A percentile compares a stretch with the other conserved stretches of the same genome.
These are phyloP conservation scores for Triops cancriformis DNA, from an alignment of 1,140 invertebrate genomes.

Conservation along the genomic window DNA sequence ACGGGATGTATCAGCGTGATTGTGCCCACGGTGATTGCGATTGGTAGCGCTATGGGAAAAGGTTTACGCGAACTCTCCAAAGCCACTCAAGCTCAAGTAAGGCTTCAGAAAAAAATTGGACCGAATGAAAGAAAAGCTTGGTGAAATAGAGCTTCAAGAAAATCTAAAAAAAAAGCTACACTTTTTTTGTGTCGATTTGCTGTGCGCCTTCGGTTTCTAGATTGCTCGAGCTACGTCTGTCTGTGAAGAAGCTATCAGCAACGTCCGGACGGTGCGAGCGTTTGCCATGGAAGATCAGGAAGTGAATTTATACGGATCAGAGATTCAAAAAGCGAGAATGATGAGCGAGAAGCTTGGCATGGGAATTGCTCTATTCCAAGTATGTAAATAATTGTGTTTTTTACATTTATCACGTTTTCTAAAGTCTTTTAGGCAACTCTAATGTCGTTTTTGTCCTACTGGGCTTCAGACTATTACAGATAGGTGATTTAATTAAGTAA, in stretches of 20 bases:
- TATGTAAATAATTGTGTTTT: slow-evolving; percentile 31
- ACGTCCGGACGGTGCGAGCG: slow-evolving; percentile 80
- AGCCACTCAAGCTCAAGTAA: slow-evolving; percentile 66
- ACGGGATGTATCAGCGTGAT: slow-evolving; percentile 68
- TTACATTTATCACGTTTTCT: slow-evolving; percentile 8
- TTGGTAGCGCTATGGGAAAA: slow-evolving; percentile 65
- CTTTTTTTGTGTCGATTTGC: not conserved
- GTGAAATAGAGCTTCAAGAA: not conserved
- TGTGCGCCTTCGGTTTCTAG: slow-evolving; percentile 41
- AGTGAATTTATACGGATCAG: slow-evolving; percentile 59
- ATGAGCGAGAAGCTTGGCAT: slow-evolving; percentile 72
- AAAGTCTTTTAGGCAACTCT: slow-evolving; percentile 15
- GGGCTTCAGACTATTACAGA: too few species aligned
- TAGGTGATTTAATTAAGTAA: not conserved
- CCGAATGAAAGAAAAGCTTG: not conserved
- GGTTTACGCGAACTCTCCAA: slow-evolving; percentile 61
- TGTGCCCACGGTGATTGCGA: slow-evolving; percentile 69
- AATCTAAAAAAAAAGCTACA: slow-evolving; percentile 8
- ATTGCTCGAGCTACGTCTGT: slow-evolving; percentile 72
- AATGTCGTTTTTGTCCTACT: not conserved
- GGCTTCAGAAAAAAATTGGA: not conserved
- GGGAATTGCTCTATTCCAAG: slow-evolving; percentile 81
- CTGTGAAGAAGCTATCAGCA: slow-evolving; percentile 84
- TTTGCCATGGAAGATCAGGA: slow-evolving; percentile 88
- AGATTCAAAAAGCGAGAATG: slow-evolving; percentile 59